phyloP scores from a whole-genome alignment of 2,113 vertebrate species.

The Narcine bancroftii region DNA sequence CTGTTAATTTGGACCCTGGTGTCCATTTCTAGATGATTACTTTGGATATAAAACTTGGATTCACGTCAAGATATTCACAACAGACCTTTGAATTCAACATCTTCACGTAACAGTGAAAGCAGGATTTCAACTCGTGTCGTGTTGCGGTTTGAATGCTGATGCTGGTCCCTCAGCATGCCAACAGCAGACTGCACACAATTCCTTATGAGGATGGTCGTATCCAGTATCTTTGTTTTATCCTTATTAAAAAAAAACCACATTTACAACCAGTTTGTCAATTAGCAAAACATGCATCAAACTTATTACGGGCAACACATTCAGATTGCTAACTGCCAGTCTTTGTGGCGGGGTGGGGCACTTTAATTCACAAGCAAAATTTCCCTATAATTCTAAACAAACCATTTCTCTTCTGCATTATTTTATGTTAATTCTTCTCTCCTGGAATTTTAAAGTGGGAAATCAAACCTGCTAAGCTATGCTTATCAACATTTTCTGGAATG shows the following conservation, averaged over 20 bases:
- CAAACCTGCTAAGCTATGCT: not conserved
- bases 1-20: no score
- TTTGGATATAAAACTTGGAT: not conserved
- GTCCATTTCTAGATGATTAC: not conserved
- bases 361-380: not conserved
- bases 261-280: not conserved
- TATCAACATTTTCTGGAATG: not conserved
- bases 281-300: not conserved
- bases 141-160: conserved; percentile 54
- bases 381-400: not conserved
- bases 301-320: not conserved
- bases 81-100: conserved; percentile 54
- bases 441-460: not conserved
- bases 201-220: conserved; percentile 71
- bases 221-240: conserved; percentile 51
- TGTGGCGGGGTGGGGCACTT: no score
- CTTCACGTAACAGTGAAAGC: conserved; percentile 63
- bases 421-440: not conserved
- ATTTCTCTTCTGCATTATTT: not conserved
- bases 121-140: conserved; percentile 71
- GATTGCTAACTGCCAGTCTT: not conserved
- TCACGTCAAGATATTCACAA: not conserved
- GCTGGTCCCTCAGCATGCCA: conserved; percentile 72
- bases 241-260: not conserved
- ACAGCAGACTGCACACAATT: conserved; percentile 86